Percentiles rank a stretch among this genome's conserved stretches.
Conservation (phyloP, 2,113 vertebrate genomes). For the Bubo scandiacus region DNA sequence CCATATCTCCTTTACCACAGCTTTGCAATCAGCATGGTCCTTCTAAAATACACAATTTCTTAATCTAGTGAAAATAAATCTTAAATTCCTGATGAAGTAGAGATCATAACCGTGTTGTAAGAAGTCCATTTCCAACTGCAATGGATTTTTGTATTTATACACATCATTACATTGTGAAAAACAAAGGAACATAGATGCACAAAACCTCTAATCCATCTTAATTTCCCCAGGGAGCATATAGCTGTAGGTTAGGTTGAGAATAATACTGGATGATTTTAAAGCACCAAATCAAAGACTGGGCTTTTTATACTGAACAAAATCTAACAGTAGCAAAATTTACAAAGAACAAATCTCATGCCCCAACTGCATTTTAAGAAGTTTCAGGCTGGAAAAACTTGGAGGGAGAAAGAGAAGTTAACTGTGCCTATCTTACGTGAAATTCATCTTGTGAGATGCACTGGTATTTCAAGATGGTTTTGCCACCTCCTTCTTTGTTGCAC, state of each 20-base stretch:
- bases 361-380: background rate
- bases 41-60: background rate
- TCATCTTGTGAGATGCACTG: background rate
- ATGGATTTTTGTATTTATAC: constrained; percentile 10
- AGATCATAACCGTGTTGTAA: background rate
- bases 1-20: background rate
- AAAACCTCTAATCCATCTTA: constrained; percentile 46
- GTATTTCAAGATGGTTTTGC: background rate
- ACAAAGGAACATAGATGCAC: background rate
- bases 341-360: background rate
- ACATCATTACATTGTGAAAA: constrained; percentile 29
- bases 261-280: background rate
- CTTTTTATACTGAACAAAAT: background rate
- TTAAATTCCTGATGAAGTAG: background rate
- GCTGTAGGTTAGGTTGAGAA: background rate
- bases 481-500: background rate
- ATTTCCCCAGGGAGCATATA: constrained; percentile 28
- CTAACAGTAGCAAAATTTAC: background rate
- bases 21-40: background rate
- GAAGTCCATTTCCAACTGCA: background rate
- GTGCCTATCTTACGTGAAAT: background rate
- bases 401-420: background rate
- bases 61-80: background rate
- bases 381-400: background rate
- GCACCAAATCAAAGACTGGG: background rate